phyloP scores from a whole-genome alignment of 1,140 invertebrate genomes.

The Cardiocondyla obscurior region DNA sequence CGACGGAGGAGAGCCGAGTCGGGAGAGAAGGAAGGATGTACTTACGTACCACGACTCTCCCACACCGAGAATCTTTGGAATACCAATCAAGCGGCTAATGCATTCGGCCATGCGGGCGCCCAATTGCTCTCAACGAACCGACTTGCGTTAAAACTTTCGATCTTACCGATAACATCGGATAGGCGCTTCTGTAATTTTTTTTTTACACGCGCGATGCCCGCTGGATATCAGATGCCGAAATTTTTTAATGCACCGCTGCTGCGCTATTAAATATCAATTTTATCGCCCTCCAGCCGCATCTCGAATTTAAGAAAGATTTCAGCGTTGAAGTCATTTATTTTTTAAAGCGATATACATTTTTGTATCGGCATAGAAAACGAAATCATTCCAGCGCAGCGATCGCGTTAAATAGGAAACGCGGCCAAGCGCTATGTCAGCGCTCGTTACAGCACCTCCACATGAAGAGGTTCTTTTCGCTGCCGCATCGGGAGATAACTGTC shows the following conservation, averaged over 20 bases:
- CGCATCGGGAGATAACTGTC: conserved; percentile 66
- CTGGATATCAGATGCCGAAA: conserved; percentile 4
- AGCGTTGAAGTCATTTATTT: neutral
- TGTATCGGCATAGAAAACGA: neutral
- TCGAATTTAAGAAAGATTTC: neutral
- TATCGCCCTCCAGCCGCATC: neutral
- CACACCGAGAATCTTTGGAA: conserved; percentile 77
- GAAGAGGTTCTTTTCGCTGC: conserved; percentile 51
- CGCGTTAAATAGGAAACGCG: conserved; percentile 13
- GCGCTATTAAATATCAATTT: neutral
- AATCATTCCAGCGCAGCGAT: neutral
- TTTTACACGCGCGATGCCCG: neutral
- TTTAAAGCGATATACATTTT: too few relatives aligned
- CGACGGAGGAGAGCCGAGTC: conserved; percentile 33
- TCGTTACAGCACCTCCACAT: conserved; percentile 45
- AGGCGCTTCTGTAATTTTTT: conserved; percentile 23
- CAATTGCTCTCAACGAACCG: conserved; percentile 75
- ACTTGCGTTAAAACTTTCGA: conserved; percentile 43
- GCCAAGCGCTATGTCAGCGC: conserved; percentile 28
- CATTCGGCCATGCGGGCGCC: conserved; percentile 78
- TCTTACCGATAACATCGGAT: conserved; percentile 35
- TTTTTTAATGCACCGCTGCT: neutral
- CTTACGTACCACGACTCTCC: conserved; percentile 65
- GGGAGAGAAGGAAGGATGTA: conserved; percentile 14
- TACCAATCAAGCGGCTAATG: conserved; percentile 81